phyloP scores from a whole-genome alignment of 2,797 vertebrate species.

The Coregonus suidteri region DNA sequence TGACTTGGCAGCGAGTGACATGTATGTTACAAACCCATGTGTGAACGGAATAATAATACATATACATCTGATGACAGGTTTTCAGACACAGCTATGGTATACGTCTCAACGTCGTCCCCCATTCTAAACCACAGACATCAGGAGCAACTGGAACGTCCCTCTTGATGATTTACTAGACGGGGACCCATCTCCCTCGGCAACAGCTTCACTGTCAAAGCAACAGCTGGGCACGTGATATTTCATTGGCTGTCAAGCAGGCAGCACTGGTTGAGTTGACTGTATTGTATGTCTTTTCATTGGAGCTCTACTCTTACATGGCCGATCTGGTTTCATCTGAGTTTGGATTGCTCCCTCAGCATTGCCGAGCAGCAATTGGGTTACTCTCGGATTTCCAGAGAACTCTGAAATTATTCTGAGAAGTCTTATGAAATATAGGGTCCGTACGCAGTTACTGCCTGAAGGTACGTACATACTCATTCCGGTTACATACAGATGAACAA shows the following conservation, averaged over 20 bases:
- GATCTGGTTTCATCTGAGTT: conserved; percentile 62
- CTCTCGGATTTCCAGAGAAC: conserved; percentile 27
- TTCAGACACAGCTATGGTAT: conserved; percentile 55
- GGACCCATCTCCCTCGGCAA: conserved; percentile 43
- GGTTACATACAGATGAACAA: neutral
- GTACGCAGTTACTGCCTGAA: conserved; percentile 4
- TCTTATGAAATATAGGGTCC: no score
- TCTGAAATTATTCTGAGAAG: conserved; percentile 10
- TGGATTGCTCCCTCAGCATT: conserved; percentile 30
- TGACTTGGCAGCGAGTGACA: neutral
- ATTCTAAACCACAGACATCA: conserved; percentile 38
- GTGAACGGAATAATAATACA: conserved; percentile 60
- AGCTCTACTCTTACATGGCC: conserved; percentile 58
- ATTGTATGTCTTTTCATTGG: conserved; percentile 64
- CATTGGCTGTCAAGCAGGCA: conserved; percentile 57
- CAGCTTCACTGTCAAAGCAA: conserved; percentile 47
- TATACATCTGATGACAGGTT: conserved; percentile 48
- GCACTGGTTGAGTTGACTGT: conserved; percentile 25
- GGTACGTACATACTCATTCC: neutral
- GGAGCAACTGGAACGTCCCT: conserved; percentile 65
- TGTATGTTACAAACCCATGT: conserved; percentile 26
- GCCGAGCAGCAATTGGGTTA: conserved; percentile 18
- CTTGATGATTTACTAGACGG: conserved; percentile 63
- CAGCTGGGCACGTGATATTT: conserved; percentile 69
- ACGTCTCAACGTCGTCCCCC: conserved; percentile 54